Evolutionary conservation across 2,888 invertebrate species (phyloP).

Genomic region (Pachydiplax longipennis): DNA sequence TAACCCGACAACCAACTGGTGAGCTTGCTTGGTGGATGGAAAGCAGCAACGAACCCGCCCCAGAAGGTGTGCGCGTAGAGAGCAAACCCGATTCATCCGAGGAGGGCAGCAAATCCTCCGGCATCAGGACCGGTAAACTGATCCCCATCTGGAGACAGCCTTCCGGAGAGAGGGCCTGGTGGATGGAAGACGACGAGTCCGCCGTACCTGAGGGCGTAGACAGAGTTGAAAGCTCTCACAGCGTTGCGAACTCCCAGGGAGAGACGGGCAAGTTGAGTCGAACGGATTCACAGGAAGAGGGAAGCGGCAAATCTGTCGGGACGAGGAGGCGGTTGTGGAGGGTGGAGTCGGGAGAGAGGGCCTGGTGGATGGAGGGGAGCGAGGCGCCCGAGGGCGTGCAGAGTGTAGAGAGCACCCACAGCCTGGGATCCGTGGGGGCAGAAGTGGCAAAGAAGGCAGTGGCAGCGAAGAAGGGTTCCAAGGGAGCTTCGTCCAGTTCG

Average conservation of each 20-base stretch:
- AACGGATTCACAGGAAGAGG: neutral
- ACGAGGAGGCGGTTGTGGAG: constrained; percentile 18
- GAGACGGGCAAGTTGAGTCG: neutral
- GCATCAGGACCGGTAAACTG: constrained; percentile 54
- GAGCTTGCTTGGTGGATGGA: constrained; percentile 66
- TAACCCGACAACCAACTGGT: constrained; percentile 55
- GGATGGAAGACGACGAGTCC: constrained; percentile 53
- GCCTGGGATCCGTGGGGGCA: constrained; percentile 2
- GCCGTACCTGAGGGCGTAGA: neutral
- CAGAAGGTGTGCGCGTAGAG: constrained; percentile 55
- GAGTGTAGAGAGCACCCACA: constrained; percentile 51
- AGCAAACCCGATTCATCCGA: constrained; percentile 50
- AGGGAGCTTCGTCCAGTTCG: neutral
- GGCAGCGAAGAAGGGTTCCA: neutral
- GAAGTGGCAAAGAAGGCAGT: neutral
- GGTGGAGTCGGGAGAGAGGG: constrained; percentile 61
- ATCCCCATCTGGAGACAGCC: constrained; percentile 50
- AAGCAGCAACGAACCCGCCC: constrained; percentile 54
- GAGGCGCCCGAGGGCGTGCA: constrained; percentile 57
- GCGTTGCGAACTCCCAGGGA: neutral
- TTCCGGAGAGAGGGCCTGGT: constrained; percentile 54
- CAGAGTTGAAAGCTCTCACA: neutral
- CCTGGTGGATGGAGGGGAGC: constrained; percentile 63
- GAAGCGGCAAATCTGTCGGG: neutral
- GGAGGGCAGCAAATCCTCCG: constrained; percentile 49